Evolutionary conservation across 2,113 vertebrate species (phyloP).

Genomic region (Symphodus melops): DNA sequence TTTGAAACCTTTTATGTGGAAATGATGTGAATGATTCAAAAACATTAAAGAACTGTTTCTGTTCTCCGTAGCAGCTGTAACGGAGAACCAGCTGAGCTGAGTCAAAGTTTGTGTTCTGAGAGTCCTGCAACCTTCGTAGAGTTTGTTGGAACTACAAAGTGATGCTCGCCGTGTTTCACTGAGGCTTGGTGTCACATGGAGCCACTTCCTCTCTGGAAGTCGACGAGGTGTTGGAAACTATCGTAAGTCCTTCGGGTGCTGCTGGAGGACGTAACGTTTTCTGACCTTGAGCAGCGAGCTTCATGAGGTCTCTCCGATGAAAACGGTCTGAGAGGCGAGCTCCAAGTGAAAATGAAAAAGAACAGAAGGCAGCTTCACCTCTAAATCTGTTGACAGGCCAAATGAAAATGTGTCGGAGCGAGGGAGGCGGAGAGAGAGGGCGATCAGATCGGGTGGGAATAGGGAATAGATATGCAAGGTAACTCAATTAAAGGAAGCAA

Average conservation of each 20-base stretch:
- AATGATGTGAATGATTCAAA: too few species aligned
- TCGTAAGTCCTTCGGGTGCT: neutral
- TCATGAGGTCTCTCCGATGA: neutral
- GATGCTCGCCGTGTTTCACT: too few species aligned
- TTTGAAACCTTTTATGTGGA: too few species aligned
- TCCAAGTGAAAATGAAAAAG: constrained; percentile 38
- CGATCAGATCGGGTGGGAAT: constrained; percentile 52
- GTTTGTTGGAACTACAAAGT: too few species aligned
- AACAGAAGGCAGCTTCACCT: constrained; percentile 52
- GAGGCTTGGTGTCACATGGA: neutral
- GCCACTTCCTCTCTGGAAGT: neutral
- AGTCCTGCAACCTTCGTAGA: too few species aligned
- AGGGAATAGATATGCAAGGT: constrained; percentile 68
- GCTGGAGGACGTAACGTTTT: neutral
- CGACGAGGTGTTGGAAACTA: neutral
- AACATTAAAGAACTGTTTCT: too few species aligned
- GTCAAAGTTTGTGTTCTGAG: too few species aligned
- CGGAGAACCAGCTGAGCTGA: too few species aligned
- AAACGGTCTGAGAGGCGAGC: constrained; percentile 6
- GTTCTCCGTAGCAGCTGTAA: too few species aligned
- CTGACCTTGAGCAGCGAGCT: neutral
- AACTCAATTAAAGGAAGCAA: constrained; percentile 80
- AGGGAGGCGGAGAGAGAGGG: constrained; percentile 29
- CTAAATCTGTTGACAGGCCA: constrained; percentile 55
- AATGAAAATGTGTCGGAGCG: constrained; percentile 45